Base-by-base conservation (phyloP, 2,888 invertebrate species). In the Melipona bicolor region DNA sequence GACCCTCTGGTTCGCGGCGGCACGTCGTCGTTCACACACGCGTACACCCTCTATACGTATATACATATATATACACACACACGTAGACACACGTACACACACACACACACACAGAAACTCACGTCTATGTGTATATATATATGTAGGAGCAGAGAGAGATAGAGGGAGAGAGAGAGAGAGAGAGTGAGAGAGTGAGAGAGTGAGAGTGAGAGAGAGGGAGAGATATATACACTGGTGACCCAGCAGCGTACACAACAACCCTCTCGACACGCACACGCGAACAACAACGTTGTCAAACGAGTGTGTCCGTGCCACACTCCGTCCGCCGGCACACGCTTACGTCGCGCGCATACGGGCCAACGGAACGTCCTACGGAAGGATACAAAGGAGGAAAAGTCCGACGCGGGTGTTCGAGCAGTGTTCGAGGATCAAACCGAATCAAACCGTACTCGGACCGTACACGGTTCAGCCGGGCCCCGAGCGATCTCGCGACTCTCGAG, bases 21-120 rank as follows among this genome's bases (percentile, higher is more conserved):
- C 77, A 71, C 79, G 70, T 78, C 77, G 76, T 78, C 71, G 71
- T 54, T 24, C 19, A 74, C 67, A 79, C 59, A 67, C 75, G 64
- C 80, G 65, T 79, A 61, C 67, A 77, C 54, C 67, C 64, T 70
- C 36, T 69, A 69, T 11, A 62, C 59, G 64, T 43, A 68, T 65
- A 68, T 49, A 52, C 17, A 82, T 65, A 61, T 13, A 36, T 17
- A 36, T 9, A 64, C 21, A 61, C 43, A n/a, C n/a, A 52, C 24
- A 21, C 32, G 15, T 49, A 49, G 2, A 61, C 21, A 56, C 32
- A 73, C 15, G n/a, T 1, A 56, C 0, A 67, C 2, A 0, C 19
- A 74, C 43, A n/a, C 24, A 49, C 24, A 21, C 50, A 15, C 21
- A 49, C 3, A 49, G 19, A 52, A 52, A 52, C 52, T 52, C 9